phyloP scores from a whole-genome alignment of 2,888 invertebrate genomes.

The Lutraria lutraria region DNA sequence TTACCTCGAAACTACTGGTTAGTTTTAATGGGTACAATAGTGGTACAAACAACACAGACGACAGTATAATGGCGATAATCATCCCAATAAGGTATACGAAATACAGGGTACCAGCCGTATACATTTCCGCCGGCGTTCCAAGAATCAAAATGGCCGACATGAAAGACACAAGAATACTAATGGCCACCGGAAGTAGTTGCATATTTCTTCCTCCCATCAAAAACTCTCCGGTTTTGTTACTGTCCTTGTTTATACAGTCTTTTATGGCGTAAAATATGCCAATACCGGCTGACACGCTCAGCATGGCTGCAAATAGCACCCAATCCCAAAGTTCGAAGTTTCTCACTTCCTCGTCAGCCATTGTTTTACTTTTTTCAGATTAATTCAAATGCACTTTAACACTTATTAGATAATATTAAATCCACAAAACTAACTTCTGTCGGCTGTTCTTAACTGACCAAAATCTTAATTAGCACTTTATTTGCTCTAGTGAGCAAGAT shows the following conservation, averaged over 20 bases:
- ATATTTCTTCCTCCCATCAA: constrained; percentile 82
- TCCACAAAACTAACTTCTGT: too few species aligned
- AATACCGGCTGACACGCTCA: constrained; percentile 79
- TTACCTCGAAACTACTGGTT: constrained; percentile 79
- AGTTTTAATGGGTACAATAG: constrained; percentile 76
- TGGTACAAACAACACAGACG: constrained; percentile 75
- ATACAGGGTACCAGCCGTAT: constrained; percentile 81
- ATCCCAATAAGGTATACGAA: constrained; percentile 73
- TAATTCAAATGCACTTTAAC: too few species aligned
- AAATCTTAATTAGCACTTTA: too few species aligned
- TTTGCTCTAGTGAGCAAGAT: too few species aligned
- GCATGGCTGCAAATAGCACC: constrained; percentile 76
- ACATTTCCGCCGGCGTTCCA: constrained; percentile 84
- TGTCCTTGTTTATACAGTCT: constrained; percentile 61
- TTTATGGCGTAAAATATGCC: constrained; percentile 80
- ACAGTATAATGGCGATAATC: constrained; percentile 71
- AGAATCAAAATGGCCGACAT: constrained; percentile 85
- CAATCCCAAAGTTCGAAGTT: constrained; percentile 79
- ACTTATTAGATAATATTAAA: too few species aligned
- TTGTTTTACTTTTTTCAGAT: not conserved
- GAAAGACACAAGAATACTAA: constrained; percentile 84
- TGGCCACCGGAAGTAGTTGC: constrained; percentile 81
- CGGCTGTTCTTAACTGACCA: too few species aligned
- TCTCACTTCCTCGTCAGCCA: constrained; percentile 43
- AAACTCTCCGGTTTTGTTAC: constrained; percentile 78